Evolutionary conservation across 2,888 invertebrate species (phyloP).

Genomic region (Myopa tessellatipennis): DNA sequence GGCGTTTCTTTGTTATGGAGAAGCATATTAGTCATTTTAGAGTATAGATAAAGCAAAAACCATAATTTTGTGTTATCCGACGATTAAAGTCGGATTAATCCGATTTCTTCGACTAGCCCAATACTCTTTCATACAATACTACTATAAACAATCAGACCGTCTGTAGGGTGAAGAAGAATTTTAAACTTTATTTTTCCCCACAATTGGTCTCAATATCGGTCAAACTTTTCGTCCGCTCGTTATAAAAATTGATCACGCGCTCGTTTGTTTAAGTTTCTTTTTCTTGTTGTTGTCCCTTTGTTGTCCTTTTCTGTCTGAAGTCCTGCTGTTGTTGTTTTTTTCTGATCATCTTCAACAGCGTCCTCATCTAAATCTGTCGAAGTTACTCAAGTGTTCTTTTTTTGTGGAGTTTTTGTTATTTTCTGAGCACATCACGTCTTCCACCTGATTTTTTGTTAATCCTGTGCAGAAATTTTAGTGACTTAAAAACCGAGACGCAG

Average conservation of each 20-base stretch:
- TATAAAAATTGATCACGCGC: conserved; percentile 59
- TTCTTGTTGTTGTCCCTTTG: conserved; percentile 7
- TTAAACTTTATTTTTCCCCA: conserved; percentile 17
- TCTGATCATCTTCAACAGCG: neutral
- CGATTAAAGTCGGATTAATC: too few species aligned
- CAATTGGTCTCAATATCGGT: conserved; percentile 12
- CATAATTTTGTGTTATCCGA: too few species aligned
- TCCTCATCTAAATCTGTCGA: neutral
- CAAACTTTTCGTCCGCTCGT: conserved; percentile 45
- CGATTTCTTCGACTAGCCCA: too few species aligned
- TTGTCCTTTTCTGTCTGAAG: conserved; percentile 11
- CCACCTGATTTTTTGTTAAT: conserved; percentile 62
- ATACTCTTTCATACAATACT: too few species aligned
- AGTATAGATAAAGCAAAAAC: too few species aligned
- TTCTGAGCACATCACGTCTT: conserved; percentile 59
- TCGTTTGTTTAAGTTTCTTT: conserved; percentile 47
- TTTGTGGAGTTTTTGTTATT: conserved; percentile 44
- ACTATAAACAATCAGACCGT: too few species aligned
- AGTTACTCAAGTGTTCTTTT: conserved; percentile 20
- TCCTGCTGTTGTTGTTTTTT: conserved; percentile 51
- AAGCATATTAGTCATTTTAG: too few species aligned
- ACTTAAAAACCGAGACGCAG: conserved; percentile 38
- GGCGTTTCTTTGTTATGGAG: too few species aligned
- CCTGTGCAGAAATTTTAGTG: conserved; percentile 46
- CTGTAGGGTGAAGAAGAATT: conserved; percentile 24